Conservation (phyloP, 2,888 invertebrate genomes). For the Drosophila phalerata region DNA sequence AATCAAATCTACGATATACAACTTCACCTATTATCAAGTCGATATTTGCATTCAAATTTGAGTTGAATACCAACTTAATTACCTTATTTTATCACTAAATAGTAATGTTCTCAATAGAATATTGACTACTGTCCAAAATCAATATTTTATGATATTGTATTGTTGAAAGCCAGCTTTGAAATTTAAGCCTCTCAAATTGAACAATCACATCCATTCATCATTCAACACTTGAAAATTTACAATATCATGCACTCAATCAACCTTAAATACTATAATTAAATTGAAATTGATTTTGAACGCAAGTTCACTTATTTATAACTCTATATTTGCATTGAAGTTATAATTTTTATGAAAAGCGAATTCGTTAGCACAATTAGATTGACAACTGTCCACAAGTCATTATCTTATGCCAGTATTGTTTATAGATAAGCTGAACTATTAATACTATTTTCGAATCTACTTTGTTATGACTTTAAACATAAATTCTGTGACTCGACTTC, state of each 20-base stretch:
- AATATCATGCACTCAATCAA: not conserved
- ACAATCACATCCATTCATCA: not conserved
- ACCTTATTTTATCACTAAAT: not conserved
- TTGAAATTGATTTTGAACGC: not conserved
- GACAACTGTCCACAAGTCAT: not conserved
- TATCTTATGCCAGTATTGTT: not conserved
- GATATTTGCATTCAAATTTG: not conserved
- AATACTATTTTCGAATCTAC: not conserved
- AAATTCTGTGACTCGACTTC: not conserved
- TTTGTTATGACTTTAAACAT: not conserved
- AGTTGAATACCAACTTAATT: not conserved
- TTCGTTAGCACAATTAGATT: not conserved
- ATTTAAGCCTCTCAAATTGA: not conserved
- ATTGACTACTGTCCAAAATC: too few relatives aligned
- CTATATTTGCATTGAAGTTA: not conserved
- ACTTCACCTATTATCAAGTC: not conserved
- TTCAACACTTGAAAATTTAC: not conserved
- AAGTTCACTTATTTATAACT: not conserved
- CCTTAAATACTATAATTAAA: not conserved
- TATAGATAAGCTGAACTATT: not conserved
- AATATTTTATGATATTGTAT: too few relatives aligned
- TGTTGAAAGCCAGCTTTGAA: too few relatives aligned
- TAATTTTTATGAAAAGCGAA: not conserved
- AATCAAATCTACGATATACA: not conserved
- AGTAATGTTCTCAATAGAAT: too few relatives aligned